Conservation (phyloP, 2,888 invertebrate species). For the Thymelicus lineola region DNA sequence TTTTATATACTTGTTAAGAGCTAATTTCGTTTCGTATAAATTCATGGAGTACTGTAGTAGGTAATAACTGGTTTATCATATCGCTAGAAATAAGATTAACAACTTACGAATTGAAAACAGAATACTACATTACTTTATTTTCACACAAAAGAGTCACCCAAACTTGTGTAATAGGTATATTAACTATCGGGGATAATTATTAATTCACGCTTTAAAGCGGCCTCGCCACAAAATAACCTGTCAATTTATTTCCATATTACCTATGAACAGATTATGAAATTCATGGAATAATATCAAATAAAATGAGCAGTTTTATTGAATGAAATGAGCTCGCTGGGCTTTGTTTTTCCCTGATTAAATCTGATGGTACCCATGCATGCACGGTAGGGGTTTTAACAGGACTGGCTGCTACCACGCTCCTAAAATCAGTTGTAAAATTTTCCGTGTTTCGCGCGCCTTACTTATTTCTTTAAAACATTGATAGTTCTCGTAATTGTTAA, state of each 20-base stretch:
- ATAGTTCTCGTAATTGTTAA: no score
- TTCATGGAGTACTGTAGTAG: not conserved
- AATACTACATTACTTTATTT: not conserved
- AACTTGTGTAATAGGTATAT: no score
- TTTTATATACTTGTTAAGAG: conserved; percentile 35
- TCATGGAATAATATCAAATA: not conserved
- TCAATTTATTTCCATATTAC: conserved; percentile 6
- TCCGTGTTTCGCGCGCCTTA: no score
- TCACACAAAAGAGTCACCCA: no score
- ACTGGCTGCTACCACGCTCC: no score
- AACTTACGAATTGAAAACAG: not conserved
- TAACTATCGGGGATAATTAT: not conserved
- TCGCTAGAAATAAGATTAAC: not conserved
- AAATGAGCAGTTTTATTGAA: not conserved
- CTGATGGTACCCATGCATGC: no score
- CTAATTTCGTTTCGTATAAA: conserved; percentile 30
- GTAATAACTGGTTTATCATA: conserved; percentile 1
- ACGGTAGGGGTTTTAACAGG: no score
- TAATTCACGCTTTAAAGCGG: conserved; percentile 3
- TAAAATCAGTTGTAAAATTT: no score
- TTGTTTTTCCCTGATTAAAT: no score
- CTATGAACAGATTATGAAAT: conserved; percentile 1
- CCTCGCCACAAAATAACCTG: not conserved
- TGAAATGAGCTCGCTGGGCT: no score
- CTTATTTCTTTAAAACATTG: no score